These are phyloP conservation scores for Bimastos eiseni DNA, from an alignment of 2,888 invertebrate genomes.

Conservation along the genomic window DNA sequence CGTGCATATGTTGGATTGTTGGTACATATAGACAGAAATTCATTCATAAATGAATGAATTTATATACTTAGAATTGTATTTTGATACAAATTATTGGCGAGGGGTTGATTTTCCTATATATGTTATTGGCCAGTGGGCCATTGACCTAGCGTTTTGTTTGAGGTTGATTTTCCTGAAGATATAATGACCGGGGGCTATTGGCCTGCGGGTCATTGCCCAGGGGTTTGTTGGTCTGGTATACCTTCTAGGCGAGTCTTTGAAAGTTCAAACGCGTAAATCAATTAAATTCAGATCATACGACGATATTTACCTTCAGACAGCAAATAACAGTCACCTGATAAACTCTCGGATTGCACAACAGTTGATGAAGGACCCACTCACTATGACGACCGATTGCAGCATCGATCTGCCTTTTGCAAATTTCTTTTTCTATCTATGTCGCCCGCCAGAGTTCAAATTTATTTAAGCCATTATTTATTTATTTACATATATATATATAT, in stretches of 20 bases:
- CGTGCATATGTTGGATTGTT: no score
- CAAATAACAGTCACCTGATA: not conserved
- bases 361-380: not conserved
- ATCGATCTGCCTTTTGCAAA: not conserved
- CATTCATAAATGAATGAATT: no score
- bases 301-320: not conserved
- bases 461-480: not conserved
- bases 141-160: no score
- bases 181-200: no score
- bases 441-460: not conserved
- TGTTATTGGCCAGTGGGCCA: no score
- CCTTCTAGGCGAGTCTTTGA: not conserved
- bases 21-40: no score
- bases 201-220: no score
- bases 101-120: no score
- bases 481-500: not conserved
- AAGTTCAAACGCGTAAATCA: not conserved
- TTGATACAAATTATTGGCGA: no score
- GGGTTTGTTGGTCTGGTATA: no score
- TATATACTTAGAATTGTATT: no score
- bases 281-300: not conserved
- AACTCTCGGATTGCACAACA: not conserved
- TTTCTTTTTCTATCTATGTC: not conserved
- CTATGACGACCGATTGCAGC: not conserved
- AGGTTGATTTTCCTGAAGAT: no score